Evolutionary conservation across 2,113 vertebrate genomes (phyloP), one percentile per base, ranked within the genome.

Genomic region (Campylomormyrus tamandua): DNA sequence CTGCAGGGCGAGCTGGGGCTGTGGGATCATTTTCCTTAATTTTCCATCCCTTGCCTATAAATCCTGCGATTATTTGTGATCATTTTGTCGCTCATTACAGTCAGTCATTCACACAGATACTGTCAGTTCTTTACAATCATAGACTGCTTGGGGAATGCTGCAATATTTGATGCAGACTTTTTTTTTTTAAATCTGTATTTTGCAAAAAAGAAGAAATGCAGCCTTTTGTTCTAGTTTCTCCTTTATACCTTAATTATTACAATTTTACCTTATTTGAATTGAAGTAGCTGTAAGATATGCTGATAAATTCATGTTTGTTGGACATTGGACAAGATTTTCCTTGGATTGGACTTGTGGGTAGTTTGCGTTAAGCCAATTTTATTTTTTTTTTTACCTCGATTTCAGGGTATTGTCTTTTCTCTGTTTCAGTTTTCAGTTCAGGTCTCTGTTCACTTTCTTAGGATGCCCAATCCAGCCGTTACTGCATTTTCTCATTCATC

Each of bases 391-490:
- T 31, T 19, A 70, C 10, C 62, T 31, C 10, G 10, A 70, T 62
- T 49, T 88, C 42, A 8, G 39, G 27, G 52, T 58, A 6, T 89
- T 80, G 58, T 21, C 52, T 24, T 39, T 45, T 62, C 52, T 52
- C 45, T 48, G 45, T 80, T 49, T 87, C 62, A 56, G 48, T 31
- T 42, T 84, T 31, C n/a, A 39, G 13, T 49, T 83, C 45, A 21
- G 83, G 83, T 15, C 93, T 92, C 74, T 89, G 56, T 89, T 89
- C 92, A 13, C 35, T 24, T 27, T 27, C 24, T 66, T 58, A 39
- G 9, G 56, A 19, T 46, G 49, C 45, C 46, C 50, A 17, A 80
- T 83, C 45, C 74, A 84, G 87, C 84, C 35, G 85, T 90, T 50
- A 42, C 52, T 45, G 48, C 52, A 86, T 70, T 87, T 27, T 42